Evolutionary conservation across 1,140 invertebrate species (phyloP), one percentile per base, ranked within the genome.

Genomic region (Nixonia krombeini): DNA sequence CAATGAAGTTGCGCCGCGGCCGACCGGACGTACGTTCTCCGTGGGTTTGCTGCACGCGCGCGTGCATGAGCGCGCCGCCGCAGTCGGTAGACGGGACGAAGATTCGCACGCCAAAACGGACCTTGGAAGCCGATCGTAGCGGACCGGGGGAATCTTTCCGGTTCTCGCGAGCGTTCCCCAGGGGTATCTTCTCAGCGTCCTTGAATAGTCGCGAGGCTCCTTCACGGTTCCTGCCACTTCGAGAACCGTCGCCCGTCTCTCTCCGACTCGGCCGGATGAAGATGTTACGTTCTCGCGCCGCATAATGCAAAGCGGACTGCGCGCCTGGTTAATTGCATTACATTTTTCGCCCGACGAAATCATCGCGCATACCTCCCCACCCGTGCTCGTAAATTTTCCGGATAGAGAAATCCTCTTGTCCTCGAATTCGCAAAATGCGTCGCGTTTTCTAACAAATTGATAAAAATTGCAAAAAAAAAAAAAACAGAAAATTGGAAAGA

Each of bases 101-200:
- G 72, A 75, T 76, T 73, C 65, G 71, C 66, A 72, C 69, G 61
- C 50, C 61, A 66, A 59, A 73, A n/a, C n/a, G n/a, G n/a, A n/a
- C n/a, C 72, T 83, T 80, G 64, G 72, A 80, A 81, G 78, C 76
- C 76, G 62, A 52, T 57, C 52, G 51, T 83, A 82, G 82, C 82
- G 81, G 81, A 85, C 83, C 80, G 79, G 79, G 83, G 72, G 81
- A 84, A 84, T 82, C 81, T 83, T 85, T 85, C 81, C 81, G 83
- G 83, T 85, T 85, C 81, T 84, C 79, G 78, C 74, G 67, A 65
- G 72, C 58, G 59, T 65, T 64, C 66, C 72, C 65, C 62, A 73
- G 75, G 75, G 77, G 73, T 69, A 72, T 75, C 71, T 75, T 73
- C 75, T 73, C 67, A 68, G 62, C 67, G 73, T 31, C 73, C 73